Evolutionary conservation across 2,888 invertebrate genomes (phyloP), one percentile per base, ranked within the genome.

Genomic region (Napeogenes sylphis): DNA sequence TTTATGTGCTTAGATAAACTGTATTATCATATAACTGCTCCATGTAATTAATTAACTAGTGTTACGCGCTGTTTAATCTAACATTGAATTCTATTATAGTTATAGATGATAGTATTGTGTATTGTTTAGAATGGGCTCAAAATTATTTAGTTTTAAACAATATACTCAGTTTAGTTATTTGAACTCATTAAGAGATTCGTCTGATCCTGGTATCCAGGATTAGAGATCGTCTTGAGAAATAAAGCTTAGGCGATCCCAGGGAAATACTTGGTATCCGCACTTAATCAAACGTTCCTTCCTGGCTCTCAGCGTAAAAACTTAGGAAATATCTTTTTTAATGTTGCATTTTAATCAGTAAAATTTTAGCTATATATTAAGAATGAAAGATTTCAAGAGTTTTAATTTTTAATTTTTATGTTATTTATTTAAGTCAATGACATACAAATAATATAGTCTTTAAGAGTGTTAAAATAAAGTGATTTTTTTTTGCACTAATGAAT

Each of bases 121-220:
- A 47, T 47, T 47, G 5, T 46, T 47, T 47, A 14, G 47, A 47
- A 47, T 47, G 38, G 14, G n/a, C 14, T 21, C n/a, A 47, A 47
- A 47, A 47, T 30, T 51, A 30, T 30, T 51, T 30, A 51, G 51
- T 30, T 51, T 21, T 51, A 12, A 51, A 30, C 14, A 47, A 14
- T 14, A 14, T n/a, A 47, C 6, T 35, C 21, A 51, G 51, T 51
- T 6, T 51, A 42, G 10, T 42, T 30, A 51, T 14, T 55, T 45
- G 54, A 55, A 55, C 45, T 59, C 45, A 59, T 59, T 59, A 55
- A 33, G 45, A 59, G 55, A 59, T n/a, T n/a, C n/a, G 45, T 45
- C 54, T 54, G 35, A 54, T 55, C 55, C 33, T 59, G 30, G 30
- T 51, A 51, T 51, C 51, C 30, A 51, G 51, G 51, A 51, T 51